Conservation (phyloP, 2,888 invertebrate genomes). For the Myopa tessellatipennis region DNA sequence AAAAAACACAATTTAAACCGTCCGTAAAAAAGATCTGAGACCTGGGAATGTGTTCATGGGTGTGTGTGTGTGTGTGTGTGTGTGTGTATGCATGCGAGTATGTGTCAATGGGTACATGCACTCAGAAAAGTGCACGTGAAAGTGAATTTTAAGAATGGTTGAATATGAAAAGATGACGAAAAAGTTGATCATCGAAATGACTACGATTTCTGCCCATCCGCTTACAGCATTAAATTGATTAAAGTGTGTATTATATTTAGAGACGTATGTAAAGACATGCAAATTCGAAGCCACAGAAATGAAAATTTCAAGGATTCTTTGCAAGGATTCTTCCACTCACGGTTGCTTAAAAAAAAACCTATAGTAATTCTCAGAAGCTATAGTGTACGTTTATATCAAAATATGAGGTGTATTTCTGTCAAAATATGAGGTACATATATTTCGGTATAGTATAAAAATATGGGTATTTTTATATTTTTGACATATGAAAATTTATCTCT, state of each 20-base stretch:
- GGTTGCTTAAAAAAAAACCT: no score
- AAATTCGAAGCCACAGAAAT: no score
- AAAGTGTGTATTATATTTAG: not conserved
- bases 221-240: no score
- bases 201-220: not conserved
- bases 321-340: no score
- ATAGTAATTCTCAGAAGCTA: no score
- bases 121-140: not conserved
- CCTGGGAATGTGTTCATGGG: not conserved
- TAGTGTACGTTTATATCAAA: no score
- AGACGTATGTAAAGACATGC: not conserved
- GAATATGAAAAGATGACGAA: not conserved
- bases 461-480: no score
- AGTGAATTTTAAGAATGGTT: not conserved
- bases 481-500: no score
- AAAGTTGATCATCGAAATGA: not conserved
- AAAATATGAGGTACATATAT: no score
- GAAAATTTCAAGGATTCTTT: no score
- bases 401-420: no score
- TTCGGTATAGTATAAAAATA: no score
- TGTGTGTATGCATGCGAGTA: not conserved
- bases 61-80: not conserved
- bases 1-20: not conserved
- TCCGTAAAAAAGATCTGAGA: not conserved
- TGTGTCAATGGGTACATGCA: not conserved